Evolutionary conservation across 2,888 invertebrate genomes (phyloP).

Genomic region (Leptinotarsa tumamoca): DNA sequence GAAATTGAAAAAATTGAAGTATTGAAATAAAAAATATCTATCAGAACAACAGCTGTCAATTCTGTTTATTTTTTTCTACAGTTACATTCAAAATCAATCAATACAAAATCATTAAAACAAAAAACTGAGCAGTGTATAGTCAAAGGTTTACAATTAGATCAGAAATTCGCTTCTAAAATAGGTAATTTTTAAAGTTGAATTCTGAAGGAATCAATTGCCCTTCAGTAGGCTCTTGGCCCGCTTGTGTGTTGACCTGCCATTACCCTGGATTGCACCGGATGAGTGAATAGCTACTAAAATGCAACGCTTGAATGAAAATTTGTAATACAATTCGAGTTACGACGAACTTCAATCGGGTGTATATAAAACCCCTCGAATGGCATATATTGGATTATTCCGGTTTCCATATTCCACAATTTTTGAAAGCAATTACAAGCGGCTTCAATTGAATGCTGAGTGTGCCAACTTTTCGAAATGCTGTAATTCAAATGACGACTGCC

Average conservation of each 20-base stretch:
- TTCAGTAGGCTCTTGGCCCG: not conserved
- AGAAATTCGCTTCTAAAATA: not conserved
- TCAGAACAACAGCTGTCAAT: too few relatives aligned
- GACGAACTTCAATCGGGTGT: conserved; percentile 53
- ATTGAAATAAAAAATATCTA: too few relatives aligned
- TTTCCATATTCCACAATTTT: conserved; percentile 51
- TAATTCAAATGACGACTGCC: conserved; percentile 15
- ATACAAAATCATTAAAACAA: too few relatives aligned
- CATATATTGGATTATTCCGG: conserved; percentile 45
- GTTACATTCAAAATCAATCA: too few relatives aligned
- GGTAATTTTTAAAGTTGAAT: not conserved
- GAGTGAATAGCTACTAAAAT: conserved; percentile 46
- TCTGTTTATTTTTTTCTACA: too few relatives aligned
- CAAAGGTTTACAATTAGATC: not conserved
- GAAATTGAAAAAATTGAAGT: too few relatives aligned
- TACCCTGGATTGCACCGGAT: conserved; percentile 24
- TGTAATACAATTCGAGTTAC: conserved; percentile 45
- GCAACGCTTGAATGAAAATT: conserved; percentile 48
- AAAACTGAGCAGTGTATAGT: too few relatives aligned
- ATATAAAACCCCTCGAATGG: conserved; percentile 44
- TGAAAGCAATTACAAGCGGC: conserved; percentile 50
- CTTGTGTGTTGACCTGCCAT: conserved; percentile 21
- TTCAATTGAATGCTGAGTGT: conserved; percentile 47
- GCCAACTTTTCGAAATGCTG: conserved; percentile 41
- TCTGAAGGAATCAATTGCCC: not conserved